phyloP scores from a whole-genome alignment of 2,888 invertebrate species.

The Megaustenia siamemsis region DNA sequence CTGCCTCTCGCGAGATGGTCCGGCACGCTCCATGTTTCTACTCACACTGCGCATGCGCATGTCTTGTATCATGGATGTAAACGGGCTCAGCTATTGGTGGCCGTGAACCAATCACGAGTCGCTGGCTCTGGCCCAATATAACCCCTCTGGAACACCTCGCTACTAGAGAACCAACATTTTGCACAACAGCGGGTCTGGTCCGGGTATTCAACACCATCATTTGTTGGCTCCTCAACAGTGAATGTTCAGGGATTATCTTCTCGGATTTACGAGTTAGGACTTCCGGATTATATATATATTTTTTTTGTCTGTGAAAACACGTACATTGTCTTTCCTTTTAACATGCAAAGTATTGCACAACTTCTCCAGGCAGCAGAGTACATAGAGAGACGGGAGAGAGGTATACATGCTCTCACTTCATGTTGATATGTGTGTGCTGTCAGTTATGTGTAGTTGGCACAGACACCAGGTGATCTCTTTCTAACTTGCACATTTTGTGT shows the following conservation, averaged over 20 bases:
- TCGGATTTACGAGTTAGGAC: not conserved
- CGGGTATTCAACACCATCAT: not conserved
- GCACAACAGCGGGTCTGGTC: not conserved
- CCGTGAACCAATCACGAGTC: constrained; percentile 27
- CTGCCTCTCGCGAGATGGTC: not conserved
- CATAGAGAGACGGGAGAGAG: constrained; percentile 93
- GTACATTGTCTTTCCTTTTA: constrained; percentile 34
- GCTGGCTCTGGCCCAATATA: constrained; percentile 16
- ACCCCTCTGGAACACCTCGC: not conserved
- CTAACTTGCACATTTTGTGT: not conserved
- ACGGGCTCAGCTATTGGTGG: constrained; percentile 44
- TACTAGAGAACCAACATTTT: constrained; percentile 11
- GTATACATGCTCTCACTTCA: constrained; percentile 81
- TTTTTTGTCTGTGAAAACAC: not conserved
- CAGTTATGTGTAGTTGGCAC: not conserved
- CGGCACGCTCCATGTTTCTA: not conserved
- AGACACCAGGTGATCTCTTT: not conserved
- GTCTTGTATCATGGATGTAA: constrained; percentile 15
- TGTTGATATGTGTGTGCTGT: not conserved
- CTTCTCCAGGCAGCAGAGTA: constrained; percentile 93
- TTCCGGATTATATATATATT: constrained; percentile 6
- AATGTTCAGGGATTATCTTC: not conserved
- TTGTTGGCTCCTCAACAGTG: not conserved
- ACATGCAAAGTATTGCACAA: constrained; percentile 90
- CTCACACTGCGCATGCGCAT: constrained; percentile 30